phyloP scores from a whole-genome alignment of 2,888 invertebrate genomes.

The Esperia sulphurella region DNA sequence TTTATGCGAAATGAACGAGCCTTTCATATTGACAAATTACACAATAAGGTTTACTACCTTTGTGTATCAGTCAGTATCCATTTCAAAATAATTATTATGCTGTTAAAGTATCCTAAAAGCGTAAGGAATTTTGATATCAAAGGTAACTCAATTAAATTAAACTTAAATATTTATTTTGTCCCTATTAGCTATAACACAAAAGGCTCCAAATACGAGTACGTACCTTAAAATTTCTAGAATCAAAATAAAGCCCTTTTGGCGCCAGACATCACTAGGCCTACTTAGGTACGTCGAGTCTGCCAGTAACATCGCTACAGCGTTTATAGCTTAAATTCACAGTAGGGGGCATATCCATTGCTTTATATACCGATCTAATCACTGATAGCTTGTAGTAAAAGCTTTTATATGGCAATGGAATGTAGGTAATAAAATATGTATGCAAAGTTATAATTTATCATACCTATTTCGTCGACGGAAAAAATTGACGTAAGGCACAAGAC shows the following conservation, averaged over 20 bases:
- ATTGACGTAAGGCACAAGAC: no score
- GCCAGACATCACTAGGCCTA: neutral
- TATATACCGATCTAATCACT: neutral
- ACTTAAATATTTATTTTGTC: no score
- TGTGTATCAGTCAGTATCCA: neutral
- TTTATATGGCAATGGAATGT: neutral
- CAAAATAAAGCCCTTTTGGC: neutral
- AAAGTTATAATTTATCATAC: no score
- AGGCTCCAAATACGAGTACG: no score
- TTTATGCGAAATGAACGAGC: conserved; percentile 1
- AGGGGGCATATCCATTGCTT: neutral
- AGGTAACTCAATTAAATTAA: no score
- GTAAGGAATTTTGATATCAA: no score
- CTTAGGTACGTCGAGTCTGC: neutral
- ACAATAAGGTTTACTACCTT: neutral
- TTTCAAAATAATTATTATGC: no score
- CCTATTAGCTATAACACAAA: no score
- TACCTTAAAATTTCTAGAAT: no score
- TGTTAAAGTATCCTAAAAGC: no score
- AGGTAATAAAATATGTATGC: neutral
- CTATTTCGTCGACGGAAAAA: no score
- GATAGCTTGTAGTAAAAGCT: no score
- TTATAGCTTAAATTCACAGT: conserved; percentile 8
- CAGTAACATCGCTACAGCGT: neutral
- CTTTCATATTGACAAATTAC: neutral